Evolutionary conservation across 2,797 vertebrate species (phyloP), one percentile per base, ranked within the genome.

Genomic region (Alcedo quadribrachys): DNA sequence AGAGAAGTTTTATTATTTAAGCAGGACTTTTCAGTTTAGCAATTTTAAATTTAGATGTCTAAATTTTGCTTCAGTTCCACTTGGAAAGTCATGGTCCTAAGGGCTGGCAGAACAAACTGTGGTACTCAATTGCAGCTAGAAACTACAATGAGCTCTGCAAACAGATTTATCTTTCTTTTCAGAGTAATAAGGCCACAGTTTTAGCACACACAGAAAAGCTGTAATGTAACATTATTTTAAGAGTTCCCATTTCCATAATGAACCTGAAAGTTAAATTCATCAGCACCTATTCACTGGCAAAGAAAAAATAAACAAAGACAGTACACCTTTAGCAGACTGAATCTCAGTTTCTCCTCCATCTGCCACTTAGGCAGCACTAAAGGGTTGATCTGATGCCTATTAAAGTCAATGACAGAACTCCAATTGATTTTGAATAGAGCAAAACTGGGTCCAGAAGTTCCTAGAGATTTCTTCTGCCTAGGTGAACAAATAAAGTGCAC

Each of bases 281-380:
- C 81, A 74, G 13, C 27, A 85, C 25, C 50, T 81, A 76, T 75
- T 87, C 55, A 74, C 19, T 74, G 50, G n/a, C 40, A 92, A 84
- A 86, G 77, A 88, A 86, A 84, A 92, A 95, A 81, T 85, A 94
- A 95, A 68, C 51, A 83, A 70, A 81, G 40, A 70, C 55, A 93
- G 85, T 58, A n/a, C n/a, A 66, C 25, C 32, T 66, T 83, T 74
- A 68, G 51, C 22, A 33, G 13, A 4, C 42, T 92, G 57, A 80
- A 19, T 75, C 48, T 83, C 54, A 60, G 37, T 81, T 92, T 87
- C 77, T 91, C n/a, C 24, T 83, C 66, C 81, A 18, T 63, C 66
- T 79, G 33, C 27, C 45, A 53, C 53, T 92, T 90, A 69, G 0
- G 7, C 20, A 71, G n/a, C 57, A 58, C n/a, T 88, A 58, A 75